These are phyloP conservation scores for Lophochroa leadbeateri DNA, from an alignment of 2,113 vertebrate species.

Conservation along the genomic window DNA sequence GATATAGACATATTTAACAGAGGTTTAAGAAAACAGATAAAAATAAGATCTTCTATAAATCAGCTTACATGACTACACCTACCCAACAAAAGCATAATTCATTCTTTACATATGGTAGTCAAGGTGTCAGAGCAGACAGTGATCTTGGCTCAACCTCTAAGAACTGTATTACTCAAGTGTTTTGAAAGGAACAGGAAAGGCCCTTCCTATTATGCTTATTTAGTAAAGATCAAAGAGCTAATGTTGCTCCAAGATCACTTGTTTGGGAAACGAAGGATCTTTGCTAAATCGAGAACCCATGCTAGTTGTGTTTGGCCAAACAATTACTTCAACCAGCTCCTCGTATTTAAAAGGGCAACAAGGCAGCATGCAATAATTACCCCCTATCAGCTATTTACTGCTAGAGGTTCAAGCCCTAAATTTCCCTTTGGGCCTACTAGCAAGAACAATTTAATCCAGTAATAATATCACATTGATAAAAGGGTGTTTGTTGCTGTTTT, in stretches of 20 bases:
- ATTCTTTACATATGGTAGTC: neutral
- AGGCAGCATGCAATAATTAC: neutral
- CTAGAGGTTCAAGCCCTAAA: neutral
- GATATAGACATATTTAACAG: neutral
- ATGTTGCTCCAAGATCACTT: neutral
- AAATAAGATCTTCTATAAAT: neutral
- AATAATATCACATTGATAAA: neutral
- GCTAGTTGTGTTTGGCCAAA: neutral
- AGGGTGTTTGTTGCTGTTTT: neutral
- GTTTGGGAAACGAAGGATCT: neutral
- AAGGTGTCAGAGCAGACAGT: neutral
- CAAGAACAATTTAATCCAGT: neutral
- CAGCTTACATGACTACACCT: neutral
- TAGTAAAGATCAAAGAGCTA: neutral
- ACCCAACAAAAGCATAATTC: neutral
- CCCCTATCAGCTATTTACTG: neutral
- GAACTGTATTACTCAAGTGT: neutral
- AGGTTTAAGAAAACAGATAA: neutral
- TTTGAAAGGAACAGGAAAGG: conserved; percentile 15
- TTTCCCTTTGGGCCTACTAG: neutral
- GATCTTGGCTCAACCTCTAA: conserved; percentile 3
- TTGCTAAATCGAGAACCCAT: neutral
- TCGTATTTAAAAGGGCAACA: neutral
- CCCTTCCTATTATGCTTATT: neutral
- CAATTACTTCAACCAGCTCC: neutral